Conservation (phyloP, 1,140 invertebrate genomes). For the Hestina assimilis region DNA sequence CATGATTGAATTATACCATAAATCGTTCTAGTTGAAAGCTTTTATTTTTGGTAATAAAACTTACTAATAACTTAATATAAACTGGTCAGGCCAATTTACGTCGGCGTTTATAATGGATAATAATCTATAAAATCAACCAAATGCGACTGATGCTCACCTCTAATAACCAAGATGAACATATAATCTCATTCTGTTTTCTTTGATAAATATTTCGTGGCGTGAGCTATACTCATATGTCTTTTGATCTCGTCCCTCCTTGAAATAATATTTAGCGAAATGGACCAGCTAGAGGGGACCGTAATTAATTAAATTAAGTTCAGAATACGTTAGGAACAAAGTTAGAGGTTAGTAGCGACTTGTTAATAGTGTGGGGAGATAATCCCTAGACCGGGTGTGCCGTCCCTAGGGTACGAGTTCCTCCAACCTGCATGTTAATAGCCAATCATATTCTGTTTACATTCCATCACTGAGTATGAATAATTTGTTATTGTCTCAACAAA, state of each 20-base stretch:
- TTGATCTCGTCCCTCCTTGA: constrained; percentile 48
- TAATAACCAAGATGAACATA: constrained; percentile 30
- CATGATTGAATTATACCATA: too few relatives aligned
- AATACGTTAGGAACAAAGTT: constrained; percentile 73
- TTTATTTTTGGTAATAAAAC: constrained; percentile 44
- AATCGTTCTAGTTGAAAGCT: too few relatives aligned
- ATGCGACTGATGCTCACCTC: constrained; percentile 44
- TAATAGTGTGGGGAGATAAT: constrained; percentile 70
- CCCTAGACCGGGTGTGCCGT: constrained; percentile 34
- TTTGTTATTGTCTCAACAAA: constrained; percentile 76
- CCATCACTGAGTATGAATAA: constrained; percentile 76
- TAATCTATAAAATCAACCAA: constrained; percentile 62
- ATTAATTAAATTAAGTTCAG: constrained; percentile 76
- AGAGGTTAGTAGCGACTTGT: constrained; percentile 61
- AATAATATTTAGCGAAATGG: constrained; percentile 74
- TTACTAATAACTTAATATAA: constrained; percentile 60
- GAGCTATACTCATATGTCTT: constrained; percentile 36
- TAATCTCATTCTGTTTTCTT: constrained; percentile 50
- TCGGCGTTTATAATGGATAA: constrained; percentile 65
- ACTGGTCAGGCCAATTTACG: constrained; percentile 47
- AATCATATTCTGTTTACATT: constrained; percentile 79
- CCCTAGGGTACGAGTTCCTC: constrained; percentile 24
- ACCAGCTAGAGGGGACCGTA: constrained; percentile 56
- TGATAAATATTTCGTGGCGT: constrained; percentile 45
- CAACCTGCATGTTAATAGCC: constrained; percentile 69